Evolutionary conservation across 2,888 invertebrate species (phyloP).

Genomic region (Drymonia ruficornis): DNA sequence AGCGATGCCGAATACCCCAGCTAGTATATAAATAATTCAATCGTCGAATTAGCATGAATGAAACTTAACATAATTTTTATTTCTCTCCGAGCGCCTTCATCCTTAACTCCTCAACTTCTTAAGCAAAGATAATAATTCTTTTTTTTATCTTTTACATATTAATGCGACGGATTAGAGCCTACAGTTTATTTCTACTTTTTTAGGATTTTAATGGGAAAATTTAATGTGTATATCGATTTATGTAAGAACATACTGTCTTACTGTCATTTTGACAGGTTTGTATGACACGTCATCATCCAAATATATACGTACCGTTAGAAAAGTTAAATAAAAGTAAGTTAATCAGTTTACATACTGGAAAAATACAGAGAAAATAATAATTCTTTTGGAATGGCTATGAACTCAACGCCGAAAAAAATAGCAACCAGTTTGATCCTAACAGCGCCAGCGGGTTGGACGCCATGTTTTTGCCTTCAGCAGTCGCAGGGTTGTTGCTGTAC

Average conservation of each 20-base stretch:
- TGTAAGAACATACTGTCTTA: too few relatives aligned
- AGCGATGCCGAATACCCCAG: background rate
- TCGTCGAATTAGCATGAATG: slow-evolving; percentile 39
- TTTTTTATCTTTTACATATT: slow-evolving; percentile 45
- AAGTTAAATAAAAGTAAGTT: too few relatives aligned
- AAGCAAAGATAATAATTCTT: slow-evolving; percentile 41
- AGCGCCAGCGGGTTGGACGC: background rate
- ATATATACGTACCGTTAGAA: too few relatives aligned
- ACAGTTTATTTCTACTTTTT: slow-evolving; percentile 17
- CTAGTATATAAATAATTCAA: slow-evolving; percentile 3
- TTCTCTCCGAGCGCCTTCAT: slow-evolving; percentile 22
- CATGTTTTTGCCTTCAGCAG: background rate
- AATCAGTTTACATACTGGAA: too few relatives aligned
- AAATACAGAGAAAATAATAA: too few relatives aligned
- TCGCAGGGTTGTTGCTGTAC: background rate
- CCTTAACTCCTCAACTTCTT: slow-evolving; percentile 34
- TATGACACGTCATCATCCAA: too few relatives aligned
- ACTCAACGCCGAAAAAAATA: background rate
- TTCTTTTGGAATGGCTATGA: too few relatives aligned
- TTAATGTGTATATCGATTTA: too few relatives aligned
- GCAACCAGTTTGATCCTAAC: background rate
- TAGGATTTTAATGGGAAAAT: background rate
- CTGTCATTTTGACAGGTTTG: too few relatives aligned
- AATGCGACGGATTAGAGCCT: slow-evolving; percentile 22
- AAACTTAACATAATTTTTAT: slow-evolving; percentile 26